phyloP scores from a whole-genome alignment of 2,888 invertebrate genomes.

The Folsomia manolachei region DNA sequence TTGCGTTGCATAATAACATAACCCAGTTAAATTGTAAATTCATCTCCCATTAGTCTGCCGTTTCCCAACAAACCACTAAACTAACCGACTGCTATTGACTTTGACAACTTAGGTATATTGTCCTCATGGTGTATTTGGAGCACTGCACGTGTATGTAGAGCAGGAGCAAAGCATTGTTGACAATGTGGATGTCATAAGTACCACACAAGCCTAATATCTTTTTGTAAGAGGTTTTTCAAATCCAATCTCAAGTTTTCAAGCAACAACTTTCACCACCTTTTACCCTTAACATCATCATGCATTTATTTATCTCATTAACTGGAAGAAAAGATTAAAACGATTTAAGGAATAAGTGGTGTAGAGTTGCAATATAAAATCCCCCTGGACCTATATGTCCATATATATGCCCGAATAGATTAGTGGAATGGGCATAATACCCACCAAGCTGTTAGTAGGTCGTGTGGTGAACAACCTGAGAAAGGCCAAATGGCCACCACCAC shows the following conservation, averaged over 20 bases:
- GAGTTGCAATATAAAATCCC: neutral
- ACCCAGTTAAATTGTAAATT: too few relatives aligned
- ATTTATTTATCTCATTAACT: neutral
- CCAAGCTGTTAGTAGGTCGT: conserved; percentile 30
- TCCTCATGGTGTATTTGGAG: neutral
- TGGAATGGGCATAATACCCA: neutral
- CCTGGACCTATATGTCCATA: neutral
- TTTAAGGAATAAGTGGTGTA: neutral
- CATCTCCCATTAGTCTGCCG: too few relatives aligned
- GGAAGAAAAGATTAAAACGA: neutral
- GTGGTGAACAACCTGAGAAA: conserved; percentile 38
- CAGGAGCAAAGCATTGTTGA: neutral
- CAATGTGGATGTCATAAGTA: neutral
- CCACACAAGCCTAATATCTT: too few relatives aligned
- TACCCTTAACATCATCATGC: too few relatives aligned
- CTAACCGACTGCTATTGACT: neutral
- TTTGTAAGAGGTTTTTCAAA: neutral
- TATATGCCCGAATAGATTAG: conserved; percentile 4
- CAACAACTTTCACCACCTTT: too few relatives aligned
- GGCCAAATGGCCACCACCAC: neutral
- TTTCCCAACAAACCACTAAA: too few relatives aligned
- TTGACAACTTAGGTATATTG: neutral
- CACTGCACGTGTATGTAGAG: neutral
- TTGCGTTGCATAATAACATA: too few relatives aligned
- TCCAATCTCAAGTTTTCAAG: neutral